Base-by-base conservation (phyloP, 92 coral and sea anemone genomes). In the Hydrozoanthus gracilis region DNA sequence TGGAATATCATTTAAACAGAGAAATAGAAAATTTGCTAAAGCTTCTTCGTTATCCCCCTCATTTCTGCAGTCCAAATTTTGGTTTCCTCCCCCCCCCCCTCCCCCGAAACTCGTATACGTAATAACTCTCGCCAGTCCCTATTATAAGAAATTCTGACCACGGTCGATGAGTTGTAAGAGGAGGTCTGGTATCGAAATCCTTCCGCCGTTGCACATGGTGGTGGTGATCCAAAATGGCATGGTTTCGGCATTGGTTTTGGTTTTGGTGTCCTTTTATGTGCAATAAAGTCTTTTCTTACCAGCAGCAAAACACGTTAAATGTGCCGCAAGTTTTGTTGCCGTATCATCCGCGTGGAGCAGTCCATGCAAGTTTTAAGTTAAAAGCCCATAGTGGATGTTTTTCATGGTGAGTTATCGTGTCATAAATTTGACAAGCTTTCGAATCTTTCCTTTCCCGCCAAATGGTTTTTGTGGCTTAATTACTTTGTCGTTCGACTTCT, bases 371-470 rank as follows among this genome's bases (percentile, higher is more conserved):
- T 88, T 96, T 96, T 71, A 91, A 98, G 8, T 82, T 96, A 5
- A 91, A 92, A 89, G 99, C 98, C 7, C 83, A 89, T 52, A 95
- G 94, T 55, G 99, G 99, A 1, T 96, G 99, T 72, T 96, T 90
- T 69, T 61, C 91, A 20, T 96, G 99, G 99, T 95, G 66, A 46
- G 94, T 70, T 5, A 71, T 73, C 15, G 72, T 67, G 44, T 67
- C 61, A 75, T 46, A 75, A 71, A 61, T 5, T 68, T 47, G 27
- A 60, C 44, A 44, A 44, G 44, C 50, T 62, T 54, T 51, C 48
- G 82, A 78, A 50, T 71, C 76, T 68, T 47, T 51, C 80, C 51
- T 79, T 86, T 79, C 91, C 84, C 92, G 91, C 83, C 88, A 79
- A 65, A 16, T 27, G 47, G 51, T 45, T 77, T 83, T 27, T 79